Base-by-base conservation (phyloP, 2,797 vertebrate species). In the Astyanax mexicanus region DNA sequence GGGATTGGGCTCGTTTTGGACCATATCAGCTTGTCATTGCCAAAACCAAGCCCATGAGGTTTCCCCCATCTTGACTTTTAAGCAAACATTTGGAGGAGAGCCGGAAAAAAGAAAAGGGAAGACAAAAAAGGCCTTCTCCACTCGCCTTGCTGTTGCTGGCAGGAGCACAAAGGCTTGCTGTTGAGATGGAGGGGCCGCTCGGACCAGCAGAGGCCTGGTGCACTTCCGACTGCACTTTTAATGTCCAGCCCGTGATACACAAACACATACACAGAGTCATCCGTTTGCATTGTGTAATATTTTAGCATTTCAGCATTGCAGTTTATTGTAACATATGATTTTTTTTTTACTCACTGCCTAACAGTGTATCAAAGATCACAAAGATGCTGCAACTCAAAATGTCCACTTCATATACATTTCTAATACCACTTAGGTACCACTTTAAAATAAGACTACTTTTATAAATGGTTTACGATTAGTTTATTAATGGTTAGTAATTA, bases 131-230 rank as follows among this genome's bases (percentile, higher is more conserved):
- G 67, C 81, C 85, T 88, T 89, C 84, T 87, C 85, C 84, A 57
- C 85, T 66, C 19, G 78, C 77, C 78, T 42, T 89, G 90, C 89
- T 90, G 84, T 86, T 88, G 73, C 90, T 93, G 92, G 92, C 90
- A 58, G 69, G 76, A 80, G 85, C 87, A 93, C 88, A 93, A 91
- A 93, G 90, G 84, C 21, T 87, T 88, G 87, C 86, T 91, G 88
- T 90, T 82, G 85, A 71, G 66, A 81, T 75, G 67, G 79, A 87
- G 86, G 61, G 79, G 83, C 86, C 88, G 67, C 35, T 72, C 79
- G 27, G 81, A 80, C 81, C 57, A 77, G 82, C 75, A 84, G 85
- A 74, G 80, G 61, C 84, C 75, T 71, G 73, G 67, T 71, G 80
- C 57, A 83, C 85, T 82, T 86, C 86, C 76, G 68, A 81, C 72